These are phyloP conservation scores for Onthophagus sagittarius DNA, from an alignment of 2,888 invertebrate genomes.

Conservation along the genomic window DNA sequence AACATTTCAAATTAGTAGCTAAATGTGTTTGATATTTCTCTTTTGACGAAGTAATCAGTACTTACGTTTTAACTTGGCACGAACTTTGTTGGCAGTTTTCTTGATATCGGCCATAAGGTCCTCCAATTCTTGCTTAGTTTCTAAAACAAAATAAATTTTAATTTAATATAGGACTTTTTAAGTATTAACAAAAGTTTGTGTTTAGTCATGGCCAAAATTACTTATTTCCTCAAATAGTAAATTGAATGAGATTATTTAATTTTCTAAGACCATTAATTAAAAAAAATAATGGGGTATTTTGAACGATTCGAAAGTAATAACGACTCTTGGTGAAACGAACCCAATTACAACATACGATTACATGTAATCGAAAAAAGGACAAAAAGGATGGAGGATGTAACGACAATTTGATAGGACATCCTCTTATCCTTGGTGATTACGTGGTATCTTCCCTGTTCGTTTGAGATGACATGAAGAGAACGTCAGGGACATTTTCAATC, in stretches of 20 bases:
- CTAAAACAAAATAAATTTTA: constrained; percentile 51
- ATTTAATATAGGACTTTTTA: background rate
- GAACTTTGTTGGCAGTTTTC: constrained; percentile 99
- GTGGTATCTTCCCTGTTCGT: background rate
- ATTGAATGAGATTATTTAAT: too few species aligned
- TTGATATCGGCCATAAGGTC: constrained; percentile 99
- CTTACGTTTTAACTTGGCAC: constrained; percentile 97
- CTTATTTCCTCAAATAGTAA: too few species aligned
- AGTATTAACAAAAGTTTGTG: too few species aligned
- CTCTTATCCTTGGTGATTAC: background rate
- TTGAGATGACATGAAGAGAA: background rate
- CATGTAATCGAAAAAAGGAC: background rate
- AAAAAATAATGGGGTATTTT: too few species aligned
- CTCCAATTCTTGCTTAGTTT: constrained; percentile 99
- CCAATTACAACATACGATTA: background rate
- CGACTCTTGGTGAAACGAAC: background rate
- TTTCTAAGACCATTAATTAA: too few species aligned
- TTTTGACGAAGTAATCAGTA: constrained; percentile 26
- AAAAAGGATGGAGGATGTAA: background rate
- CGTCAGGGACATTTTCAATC: background rate
- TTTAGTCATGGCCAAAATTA: background rate
- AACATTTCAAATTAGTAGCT: background rate
- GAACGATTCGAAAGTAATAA: too few species aligned
- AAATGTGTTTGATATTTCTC: background rate
- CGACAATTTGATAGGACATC: background rate